A percentile compares a stretch with the other conserved stretches of the same genome.
Conservation (phyloP, 2,113 vertebrate species). For the Pterocles gutturalis region DNA sequence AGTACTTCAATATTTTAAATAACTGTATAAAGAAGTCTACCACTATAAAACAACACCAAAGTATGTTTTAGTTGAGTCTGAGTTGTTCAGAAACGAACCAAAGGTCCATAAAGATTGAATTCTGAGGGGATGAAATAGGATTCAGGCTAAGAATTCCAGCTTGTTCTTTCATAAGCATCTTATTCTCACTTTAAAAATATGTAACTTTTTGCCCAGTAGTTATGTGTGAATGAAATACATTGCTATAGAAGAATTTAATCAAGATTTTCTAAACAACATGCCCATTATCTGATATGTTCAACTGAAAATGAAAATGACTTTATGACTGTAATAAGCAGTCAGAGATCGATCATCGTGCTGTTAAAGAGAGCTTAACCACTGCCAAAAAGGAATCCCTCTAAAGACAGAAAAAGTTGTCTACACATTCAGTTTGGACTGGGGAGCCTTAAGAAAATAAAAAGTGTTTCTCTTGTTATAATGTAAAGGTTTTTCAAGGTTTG, state of each 20-base stretch:
- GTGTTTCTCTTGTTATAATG: neutral
- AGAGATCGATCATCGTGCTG: neutral
- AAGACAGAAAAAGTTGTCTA: neutral
- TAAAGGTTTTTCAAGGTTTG: neutral
- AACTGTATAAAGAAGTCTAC: neutral
- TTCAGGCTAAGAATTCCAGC: neutral
- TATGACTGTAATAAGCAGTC: slow-evolving; percentile 36
- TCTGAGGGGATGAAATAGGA: neutral
- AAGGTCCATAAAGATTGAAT: neutral
- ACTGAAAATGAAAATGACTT: slow-evolving; percentile 58
- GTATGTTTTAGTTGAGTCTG: neutral
- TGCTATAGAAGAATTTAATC: slow-evolving; percentile 15
- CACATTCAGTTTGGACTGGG: neutral
- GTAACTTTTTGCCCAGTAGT: neutral
- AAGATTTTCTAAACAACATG: slow-evolving; percentile 34
- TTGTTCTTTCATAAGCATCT: neutral
- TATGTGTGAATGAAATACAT: neutral
- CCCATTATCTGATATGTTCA: slow-evolving; percentile 27
- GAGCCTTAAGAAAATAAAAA: neutral
- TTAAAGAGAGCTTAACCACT: neutral
- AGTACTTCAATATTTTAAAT: neutral
- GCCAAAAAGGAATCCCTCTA: neutral
- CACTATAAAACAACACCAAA: neutral
- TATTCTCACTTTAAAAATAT: neutral
- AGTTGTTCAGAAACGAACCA: slow-evolving; percentile 27